Percentiles rank a stretch among this genome's conserved stretches.
These are phyloP conservation scores for Mythimna loreyi DNA, from an alignment of 2,888 invertebrate genomes.

Conservation along the genomic window DNA sequence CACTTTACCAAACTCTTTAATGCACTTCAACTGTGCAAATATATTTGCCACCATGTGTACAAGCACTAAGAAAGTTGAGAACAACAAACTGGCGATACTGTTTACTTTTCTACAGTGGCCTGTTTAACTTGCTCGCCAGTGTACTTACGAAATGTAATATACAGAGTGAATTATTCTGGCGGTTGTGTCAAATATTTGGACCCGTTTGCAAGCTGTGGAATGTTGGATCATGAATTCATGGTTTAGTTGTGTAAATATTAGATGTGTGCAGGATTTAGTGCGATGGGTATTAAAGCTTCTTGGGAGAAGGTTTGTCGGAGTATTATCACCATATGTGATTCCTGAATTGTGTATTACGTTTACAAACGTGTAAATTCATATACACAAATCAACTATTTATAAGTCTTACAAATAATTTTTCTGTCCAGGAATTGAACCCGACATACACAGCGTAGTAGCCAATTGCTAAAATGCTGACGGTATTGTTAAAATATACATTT, in stretches of 20 bases:
- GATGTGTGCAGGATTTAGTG: slow-evolving; percentile 18
- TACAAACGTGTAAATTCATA: too few species aligned
- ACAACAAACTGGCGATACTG: slow-evolving; percentile 39
- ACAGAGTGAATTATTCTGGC: slow-evolving; percentile 16
- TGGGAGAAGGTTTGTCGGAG: background rate
- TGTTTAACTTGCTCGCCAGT: slow-evolving; percentile 45
- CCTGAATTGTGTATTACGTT: too few species aligned
- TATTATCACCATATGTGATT: too few species aligned
- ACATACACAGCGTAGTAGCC: too few species aligned
- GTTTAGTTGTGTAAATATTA: slow-evolving; percentile 7
- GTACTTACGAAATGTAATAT: slow-evolving; percentile 15
- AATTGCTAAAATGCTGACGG: too few species aligned
- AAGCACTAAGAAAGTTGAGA: slow-evolving; percentile 37
- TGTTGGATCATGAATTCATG: slow-evolving; percentile 7
- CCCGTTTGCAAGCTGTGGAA: background rate
- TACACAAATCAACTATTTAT: too few species aligned
- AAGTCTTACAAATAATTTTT: too few species aligned
- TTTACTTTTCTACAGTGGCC: slow-evolving; percentile 44
- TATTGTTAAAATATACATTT: too few species aligned
- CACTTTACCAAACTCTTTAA: slow-evolving; percentile 23
- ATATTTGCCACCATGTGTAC: slow-evolving; percentile 41
- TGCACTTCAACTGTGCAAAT: slow-evolving; percentile 28
- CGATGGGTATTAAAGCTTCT: background rate
- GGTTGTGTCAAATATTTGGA: slow-evolving; percentile 30
- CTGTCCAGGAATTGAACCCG: too few species aligned